These are phyloP conservation scores for Brachypteracias leptosomus DNA, from an alignment of 2,113 vertebrate species.

Conservation along the genomic window DNA sequence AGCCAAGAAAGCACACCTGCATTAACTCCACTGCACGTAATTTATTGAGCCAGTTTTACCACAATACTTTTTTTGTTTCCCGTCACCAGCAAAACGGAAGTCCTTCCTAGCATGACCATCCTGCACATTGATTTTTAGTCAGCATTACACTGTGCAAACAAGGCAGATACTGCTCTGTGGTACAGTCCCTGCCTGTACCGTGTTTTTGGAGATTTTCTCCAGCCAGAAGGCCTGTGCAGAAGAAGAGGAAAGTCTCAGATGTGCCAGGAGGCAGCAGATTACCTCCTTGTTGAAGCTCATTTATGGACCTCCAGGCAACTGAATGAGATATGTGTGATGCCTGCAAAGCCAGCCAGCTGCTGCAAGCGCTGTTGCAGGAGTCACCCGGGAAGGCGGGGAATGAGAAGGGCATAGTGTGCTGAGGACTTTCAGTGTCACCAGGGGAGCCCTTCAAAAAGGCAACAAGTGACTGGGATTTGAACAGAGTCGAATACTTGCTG, in stretches of 20 bases:
- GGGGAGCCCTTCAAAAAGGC: not conserved
- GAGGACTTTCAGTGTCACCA: not conserved
- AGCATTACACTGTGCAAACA: not conserved
- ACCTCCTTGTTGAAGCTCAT: not conserved
- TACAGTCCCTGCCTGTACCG: not conserved
- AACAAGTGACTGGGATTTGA: not conserved
- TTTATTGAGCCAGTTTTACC: not conserved
- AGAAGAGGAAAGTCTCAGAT: not conserved
- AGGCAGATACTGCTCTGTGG: not conserved
- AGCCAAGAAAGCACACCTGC: slow-evolving; percentile 46
- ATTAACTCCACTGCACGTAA: not conserved
- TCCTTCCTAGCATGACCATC: not conserved
- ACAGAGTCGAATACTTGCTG: not conserved
- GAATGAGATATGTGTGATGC: not conserved
- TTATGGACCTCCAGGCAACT: not conserved
- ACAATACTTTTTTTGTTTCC: not conserved
- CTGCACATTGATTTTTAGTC: not conserved
- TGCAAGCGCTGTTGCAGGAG: not conserved
- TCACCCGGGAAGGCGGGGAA: rapidly evolving
- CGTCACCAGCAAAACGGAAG: not conserved
- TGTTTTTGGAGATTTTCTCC: not conserved
- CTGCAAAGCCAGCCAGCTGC: not conserved
- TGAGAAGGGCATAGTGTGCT: rapidly evolving
- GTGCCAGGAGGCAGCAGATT: not conserved
- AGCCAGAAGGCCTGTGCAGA: not conserved